Conservation (phyloP, 2,888 invertebrate genomes). For the Catonia carolina region DNA sequence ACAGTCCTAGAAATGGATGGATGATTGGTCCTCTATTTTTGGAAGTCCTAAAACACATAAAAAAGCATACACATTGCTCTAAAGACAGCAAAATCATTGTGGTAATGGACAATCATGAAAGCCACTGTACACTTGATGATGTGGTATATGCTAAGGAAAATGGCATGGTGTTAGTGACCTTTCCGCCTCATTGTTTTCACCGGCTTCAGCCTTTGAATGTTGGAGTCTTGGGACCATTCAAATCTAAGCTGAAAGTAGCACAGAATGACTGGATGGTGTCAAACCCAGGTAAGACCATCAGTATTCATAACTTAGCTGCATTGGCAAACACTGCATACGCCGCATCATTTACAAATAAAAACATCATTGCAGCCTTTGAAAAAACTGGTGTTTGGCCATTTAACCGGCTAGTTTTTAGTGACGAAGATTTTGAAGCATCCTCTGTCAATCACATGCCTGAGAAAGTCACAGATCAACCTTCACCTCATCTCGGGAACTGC, state of each 20-base stretch:
- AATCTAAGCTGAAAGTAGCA: constrained; percentile 2
- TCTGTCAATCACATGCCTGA: no score
- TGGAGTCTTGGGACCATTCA: constrained; percentile 5
- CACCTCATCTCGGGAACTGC: no score
- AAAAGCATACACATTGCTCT: no score
- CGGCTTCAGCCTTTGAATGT: constrained; percentile 6
- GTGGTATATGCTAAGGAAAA: no score
- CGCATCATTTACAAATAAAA: constrained; percentile 11
- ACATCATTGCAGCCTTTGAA: constrained; percentile 2
- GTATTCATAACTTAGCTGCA: constrained; percentile 15
- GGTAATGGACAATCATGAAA: constrained; percentile 6
- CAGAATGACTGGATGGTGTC: no score
- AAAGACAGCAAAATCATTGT: no score
- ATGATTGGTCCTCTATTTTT: no score
- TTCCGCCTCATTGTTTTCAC: constrained; percentile 3
- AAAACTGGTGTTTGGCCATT: constrained; percentile 15
- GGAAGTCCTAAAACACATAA: constrained; percentile 12
- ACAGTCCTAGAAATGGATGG: constrained; percentile 1
- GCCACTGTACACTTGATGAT: constrained; percentile 2
- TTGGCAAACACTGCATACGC: constrained; percentile 6
- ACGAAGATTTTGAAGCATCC: constrained; percentile 9
- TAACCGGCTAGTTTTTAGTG: neutral
- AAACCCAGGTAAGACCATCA: constrained; percentile 11
- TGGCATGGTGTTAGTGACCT: neutral
- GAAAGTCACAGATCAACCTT: no score